These are phyloP conservation scores for Drepana falcataria DNA, from an alignment of 2,888 invertebrate species.

Conservation along the genomic window DNA sequence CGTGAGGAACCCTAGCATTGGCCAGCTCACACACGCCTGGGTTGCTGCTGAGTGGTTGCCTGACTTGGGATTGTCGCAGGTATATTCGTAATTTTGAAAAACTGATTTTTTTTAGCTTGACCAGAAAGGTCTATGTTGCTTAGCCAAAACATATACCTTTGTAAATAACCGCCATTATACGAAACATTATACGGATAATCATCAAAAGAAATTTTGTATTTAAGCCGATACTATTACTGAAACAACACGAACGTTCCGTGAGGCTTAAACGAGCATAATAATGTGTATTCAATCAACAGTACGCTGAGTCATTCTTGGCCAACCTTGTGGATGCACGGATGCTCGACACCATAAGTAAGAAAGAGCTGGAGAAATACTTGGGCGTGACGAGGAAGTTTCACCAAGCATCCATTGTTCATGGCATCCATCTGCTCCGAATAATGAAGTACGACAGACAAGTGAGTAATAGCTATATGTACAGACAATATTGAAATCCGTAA, in stretches of 20 bases:
- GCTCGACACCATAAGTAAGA: slow-evolving; percentile 94
- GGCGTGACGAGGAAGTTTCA: slow-evolving; percentile 96
- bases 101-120: background rate
- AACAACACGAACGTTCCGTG: background rate
- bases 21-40: slow-evolving; percentile 94
- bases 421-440: slow-evolving; percentile 93
- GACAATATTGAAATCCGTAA: background rate
- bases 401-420: slow-evolving; percentile 95
- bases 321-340: slow-evolving; percentile 96
- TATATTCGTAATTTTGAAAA: slow-evolving; percentile 23
- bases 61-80: slow-evolving; percentile 91
- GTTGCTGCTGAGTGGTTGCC: slow-evolving; percentile 96
- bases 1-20: slow-evolving; percentile 92
- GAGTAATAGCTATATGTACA: slow-evolving; percentile 24
- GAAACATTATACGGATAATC: too few species aligned
- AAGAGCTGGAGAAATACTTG: slow-evolving; percentile 95
- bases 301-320: slow-evolving; percentile 91
- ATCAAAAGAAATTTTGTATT: too few species aligned
- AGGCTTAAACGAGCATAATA: background rate
- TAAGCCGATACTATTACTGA: too few species aligned
- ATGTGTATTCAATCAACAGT: slow-evolving; percentile 72
- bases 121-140: too few species aligned
- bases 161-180: too few species aligned
- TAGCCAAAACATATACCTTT: too few species aligned
- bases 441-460: slow-evolving; percentile 95